phyloP scores from a whole-genome alignment of 1,140 invertebrate species.

The Papilio machaon region DNA sequence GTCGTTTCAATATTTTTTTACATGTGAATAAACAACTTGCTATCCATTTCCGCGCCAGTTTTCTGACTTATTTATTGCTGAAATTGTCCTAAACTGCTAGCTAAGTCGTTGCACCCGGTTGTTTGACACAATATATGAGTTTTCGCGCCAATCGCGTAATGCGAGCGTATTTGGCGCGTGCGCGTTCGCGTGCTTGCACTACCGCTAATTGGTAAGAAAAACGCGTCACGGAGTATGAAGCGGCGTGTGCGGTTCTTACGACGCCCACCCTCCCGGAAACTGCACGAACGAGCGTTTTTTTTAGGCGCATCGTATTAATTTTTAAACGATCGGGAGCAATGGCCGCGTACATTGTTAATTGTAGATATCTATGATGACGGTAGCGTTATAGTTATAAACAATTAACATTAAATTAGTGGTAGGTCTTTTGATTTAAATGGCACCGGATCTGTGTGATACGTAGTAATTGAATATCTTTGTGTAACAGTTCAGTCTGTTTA shows the following conservation, averaged over 20 bases:
- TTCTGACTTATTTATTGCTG: background rate
- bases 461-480: background rate
- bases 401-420: background rate
- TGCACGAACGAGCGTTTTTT: conserved; percentile 34
- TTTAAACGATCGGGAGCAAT: conserved; percentile 24
- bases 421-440: background rate
- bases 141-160: conserved; percentile 19
- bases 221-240: conserved; percentile 28
- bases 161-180: conserved; percentile 19
- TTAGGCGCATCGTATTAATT: conserved; percentile 33
- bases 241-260: conserved; percentile 28
- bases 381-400: background rate
- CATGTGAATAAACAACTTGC: background rate
- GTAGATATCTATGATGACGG: conserved; percentile 10
- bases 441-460: background rate
- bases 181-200: conserved; percentile 5
- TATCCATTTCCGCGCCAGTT: background rate
- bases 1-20: background rate
- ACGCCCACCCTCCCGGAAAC: conserved; percentile 29
- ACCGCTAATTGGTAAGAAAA: conserved; percentile 34
- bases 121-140: conserved; percentile 24
- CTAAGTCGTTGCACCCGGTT: conserved; percentile 9
- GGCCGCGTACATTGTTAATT: conserved; percentile 21
- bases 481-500: no score
- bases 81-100: conserved; percentile 2